phyloP scores from a whole-genome alignment of 2,888 invertebrate genomes.

The Eilema sororculum region DNA sequence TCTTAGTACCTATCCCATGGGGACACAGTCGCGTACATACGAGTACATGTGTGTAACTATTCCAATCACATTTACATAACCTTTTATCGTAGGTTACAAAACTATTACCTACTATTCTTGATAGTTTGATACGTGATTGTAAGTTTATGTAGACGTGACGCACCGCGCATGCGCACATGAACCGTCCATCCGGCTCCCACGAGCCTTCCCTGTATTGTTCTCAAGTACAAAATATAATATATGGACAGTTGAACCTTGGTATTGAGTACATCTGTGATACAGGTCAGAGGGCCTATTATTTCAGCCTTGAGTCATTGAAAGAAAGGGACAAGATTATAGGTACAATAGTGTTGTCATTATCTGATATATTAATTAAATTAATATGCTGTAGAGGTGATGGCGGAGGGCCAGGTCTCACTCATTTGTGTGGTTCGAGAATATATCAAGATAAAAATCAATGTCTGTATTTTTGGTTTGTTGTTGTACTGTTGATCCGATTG shows the following conservation, averaged over 20 bases:
- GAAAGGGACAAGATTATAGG: constrained; percentile 4
- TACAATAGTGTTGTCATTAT: constrained; percentile 2
- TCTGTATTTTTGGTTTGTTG: neutral
- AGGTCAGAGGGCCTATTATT: constrained; percentile 24
- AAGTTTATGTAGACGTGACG: constrained; percentile 39
- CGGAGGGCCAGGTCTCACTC: neutral
- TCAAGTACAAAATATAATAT: neutral
- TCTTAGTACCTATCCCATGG: no score
- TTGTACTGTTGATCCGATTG: neutral
- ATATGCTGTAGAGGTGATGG: neutral
- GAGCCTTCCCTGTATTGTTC: constrained; percentile 14
- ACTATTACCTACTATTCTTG: constrained; percentile 38
- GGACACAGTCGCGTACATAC: neutral
- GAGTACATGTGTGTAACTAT: neutral
- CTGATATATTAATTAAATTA: neutral
- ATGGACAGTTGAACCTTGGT: constrained; percentile 31
- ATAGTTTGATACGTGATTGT: constrained; percentile 45
- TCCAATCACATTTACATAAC: constrained; percentile 35
- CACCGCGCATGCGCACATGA: constrained; percentile 26
- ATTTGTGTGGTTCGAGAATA: neutral
- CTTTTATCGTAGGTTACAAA: constrained; percentile 45
- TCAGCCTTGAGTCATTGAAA: neutral
- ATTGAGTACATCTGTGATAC: constrained; percentile 34
- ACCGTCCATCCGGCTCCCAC: constrained; percentile 14
- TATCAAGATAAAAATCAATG: neutral